Percentiles rank a stretch among this genome's conserved stretches.
Conservation (phyloP, 2,113 vertebrate species). For the Pteropus alecto region DNA sequence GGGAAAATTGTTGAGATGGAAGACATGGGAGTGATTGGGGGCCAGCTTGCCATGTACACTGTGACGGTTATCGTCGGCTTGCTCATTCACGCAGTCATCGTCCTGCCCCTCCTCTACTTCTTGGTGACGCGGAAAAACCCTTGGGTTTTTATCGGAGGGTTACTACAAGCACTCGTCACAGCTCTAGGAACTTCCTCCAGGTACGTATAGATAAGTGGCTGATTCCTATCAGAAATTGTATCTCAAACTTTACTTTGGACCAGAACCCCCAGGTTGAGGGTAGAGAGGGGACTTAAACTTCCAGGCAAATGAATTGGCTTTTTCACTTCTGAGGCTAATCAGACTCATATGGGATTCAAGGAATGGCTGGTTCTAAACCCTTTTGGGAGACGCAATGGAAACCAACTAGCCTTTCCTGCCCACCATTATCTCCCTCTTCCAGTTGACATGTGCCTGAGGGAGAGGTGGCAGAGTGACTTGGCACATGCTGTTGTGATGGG, state of each 20-base stretch:
- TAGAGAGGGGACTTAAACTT: neutral
- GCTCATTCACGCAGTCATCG: slow-evolving; percentile 91
- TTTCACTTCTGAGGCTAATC: neutral
- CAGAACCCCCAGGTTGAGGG: neutral
- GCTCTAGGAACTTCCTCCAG: slow-evolving; percentile 97
- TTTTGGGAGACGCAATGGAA: neutral
- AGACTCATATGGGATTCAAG: neutral
- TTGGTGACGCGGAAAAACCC: slow-evolving; percentile 95
- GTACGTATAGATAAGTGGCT: slow-evolving; percentile 70
- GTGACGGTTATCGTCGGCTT: slow-evolving; percentile 95
- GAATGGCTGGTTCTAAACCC: neutral
- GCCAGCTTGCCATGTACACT: slow-evolving; percentile 98
- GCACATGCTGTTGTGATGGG: neutral
- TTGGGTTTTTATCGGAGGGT: slow-evolving; percentile 95
- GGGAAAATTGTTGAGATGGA: slow-evolving; percentile 99
- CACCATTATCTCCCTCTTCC: neutral
- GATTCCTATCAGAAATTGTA: neutral
- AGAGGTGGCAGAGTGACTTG: neutral
- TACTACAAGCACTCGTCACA: slow-evolving; percentile 95
- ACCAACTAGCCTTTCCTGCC: neutral
- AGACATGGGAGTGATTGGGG: slow-evolving; percentile 96
- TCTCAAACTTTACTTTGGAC: neutral
- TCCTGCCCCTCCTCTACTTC: slow-evolving; percentile 96
- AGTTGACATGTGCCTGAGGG: neutral
- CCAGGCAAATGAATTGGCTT: neutral